Evolutionary conservation across 2,888 invertebrate genomes (phyloP).

Genomic region (Meiosimyza platycephala): DNA sequence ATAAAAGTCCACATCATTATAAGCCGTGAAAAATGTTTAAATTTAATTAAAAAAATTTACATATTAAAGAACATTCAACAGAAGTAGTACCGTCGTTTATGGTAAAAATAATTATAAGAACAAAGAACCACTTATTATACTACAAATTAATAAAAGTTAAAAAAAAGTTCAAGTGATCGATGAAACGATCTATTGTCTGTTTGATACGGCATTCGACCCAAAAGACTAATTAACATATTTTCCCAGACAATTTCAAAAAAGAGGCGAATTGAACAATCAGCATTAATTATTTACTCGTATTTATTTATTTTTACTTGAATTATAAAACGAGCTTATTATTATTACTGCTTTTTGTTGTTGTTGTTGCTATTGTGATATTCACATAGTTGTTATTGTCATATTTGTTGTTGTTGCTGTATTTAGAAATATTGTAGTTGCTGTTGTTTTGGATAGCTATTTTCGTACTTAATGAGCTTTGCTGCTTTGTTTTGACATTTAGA

Average conservation of each 20-base stretch:
- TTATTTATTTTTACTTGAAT: slow-evolving; percentile 18
- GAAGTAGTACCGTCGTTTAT: too few species aligned
- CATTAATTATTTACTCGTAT: slow-evolving; percentile 17
- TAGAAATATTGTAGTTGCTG: too few species aligned
- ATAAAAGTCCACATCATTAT: too few species aligned
- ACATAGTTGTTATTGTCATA: not conserved
- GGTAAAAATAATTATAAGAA: too few species aligned
- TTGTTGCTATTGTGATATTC: slow-evolving; percentile 1
- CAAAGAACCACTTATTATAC: too few species aligned
- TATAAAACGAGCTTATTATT: not conserved
- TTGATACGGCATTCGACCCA: not conserved
- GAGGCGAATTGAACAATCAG: slow-evolving; percentile 6
- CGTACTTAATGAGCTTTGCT: not conserved
- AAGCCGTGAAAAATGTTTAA: too few species aligned
- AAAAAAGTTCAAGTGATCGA: too few species aligned
- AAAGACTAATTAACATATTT: not conserved
- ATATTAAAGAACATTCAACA: too few species aligned
- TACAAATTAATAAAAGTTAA: too few species aligned
- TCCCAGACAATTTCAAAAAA: too few species aligned
- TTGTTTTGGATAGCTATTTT: too few species aligned
- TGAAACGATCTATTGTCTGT: not conserved
- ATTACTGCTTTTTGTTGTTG: slow-evolving; percentile 5
- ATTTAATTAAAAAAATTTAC: too few species aligned
- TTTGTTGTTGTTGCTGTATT: not conserved
- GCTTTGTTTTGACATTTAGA: not conserved